Conservation (phyloP, 2,888 invertebrate genomes). For the Syrphus vitripennis region DNA sequence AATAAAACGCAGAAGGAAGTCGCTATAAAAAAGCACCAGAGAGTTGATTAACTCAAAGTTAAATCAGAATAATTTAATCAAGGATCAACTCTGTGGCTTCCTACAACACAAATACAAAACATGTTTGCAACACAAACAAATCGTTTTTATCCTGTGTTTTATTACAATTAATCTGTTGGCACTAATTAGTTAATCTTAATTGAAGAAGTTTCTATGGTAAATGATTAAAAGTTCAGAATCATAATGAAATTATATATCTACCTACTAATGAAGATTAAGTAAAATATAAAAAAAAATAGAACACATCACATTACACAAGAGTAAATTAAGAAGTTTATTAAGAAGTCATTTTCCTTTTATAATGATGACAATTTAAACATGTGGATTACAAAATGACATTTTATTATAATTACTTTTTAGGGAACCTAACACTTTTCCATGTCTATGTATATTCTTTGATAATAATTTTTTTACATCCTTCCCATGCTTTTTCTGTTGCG, state of each 20-base stretch:
- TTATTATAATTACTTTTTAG: too few relatives aligned
- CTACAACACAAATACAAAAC: too few relatives aligned
- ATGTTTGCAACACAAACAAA: neutral
- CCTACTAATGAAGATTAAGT: neutral
- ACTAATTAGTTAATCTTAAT: conserved; percentile 13
- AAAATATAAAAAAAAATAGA: too few relatives aligned
- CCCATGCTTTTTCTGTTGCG: too few relatives aligned
- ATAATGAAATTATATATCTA: conserved; percentile 15
- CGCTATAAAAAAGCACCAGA: conserved; percentile 37
- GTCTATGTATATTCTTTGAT: too few relatives aligned
- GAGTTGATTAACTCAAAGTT: conserved; percentile 36
- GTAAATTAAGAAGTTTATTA: too few relatives aligned
- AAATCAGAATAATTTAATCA: conserved; percentile 33
- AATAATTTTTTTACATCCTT: too few relatives aligned
- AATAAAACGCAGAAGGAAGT: conserved; percentile 48
- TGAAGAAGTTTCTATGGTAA: neutral
- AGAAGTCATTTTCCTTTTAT: too few relatives aligned
- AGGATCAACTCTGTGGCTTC: neutral
- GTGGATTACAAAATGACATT: too few relatives aligned
- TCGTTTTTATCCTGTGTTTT: conserved; percentile 9
- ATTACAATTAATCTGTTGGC: conserved; percentile 7
- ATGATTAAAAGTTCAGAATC: neutral
- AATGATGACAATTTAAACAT: too few relatives aligned
- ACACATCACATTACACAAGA: too few relatives aligned
- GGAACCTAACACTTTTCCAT: too few relatives aligned